Evolutionary conservation across 2,113 vertebrate genomes (phyloP).

Genomic region (Lanius collurio): DNA sequence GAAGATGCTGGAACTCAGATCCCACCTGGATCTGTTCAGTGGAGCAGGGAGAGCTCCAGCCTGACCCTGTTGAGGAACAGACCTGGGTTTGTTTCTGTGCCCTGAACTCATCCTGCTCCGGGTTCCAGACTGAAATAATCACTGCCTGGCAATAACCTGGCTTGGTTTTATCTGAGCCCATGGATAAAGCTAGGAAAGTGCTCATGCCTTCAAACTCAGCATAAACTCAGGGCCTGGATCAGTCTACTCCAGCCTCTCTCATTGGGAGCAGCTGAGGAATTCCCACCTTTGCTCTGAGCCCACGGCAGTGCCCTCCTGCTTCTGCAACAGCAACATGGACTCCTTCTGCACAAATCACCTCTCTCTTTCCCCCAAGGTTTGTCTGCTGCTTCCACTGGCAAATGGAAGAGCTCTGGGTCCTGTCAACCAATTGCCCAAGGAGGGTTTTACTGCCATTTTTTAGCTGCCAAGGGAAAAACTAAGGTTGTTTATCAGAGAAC

Average conservation of each 20-base stretch:
- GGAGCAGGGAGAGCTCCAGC: not conserved
- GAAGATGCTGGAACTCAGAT: not conserved
- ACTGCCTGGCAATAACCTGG: not conserved
- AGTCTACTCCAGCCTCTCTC: not conserved
- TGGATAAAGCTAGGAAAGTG: not conserved
- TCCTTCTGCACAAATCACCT: not conserved
- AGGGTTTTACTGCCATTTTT: not conserved
- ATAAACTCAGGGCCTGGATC: not conserved
- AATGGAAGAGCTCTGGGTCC: constrained; percentile 3
- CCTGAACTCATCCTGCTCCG: not conserved
- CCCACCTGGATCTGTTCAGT: not conserved
- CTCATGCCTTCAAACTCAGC: not conserved
- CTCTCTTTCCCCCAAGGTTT: not conserved
- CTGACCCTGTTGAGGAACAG: not conserved
- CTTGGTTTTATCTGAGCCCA: not conserved
- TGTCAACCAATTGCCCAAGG: not conserved
- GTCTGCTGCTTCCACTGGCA: not conserved
- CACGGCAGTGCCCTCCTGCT: not conserved
- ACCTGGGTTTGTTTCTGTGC: not conserved
- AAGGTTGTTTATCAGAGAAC: constrained; percentile 15
- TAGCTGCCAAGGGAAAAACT: not conserved
- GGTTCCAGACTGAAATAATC: not conserved
- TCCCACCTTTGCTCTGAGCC: not conserved
- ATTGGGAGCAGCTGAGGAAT: not conserved
- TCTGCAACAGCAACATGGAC: not conserved